These are phyloP conservation scores for Sepioteuthis lessoniana DNA, from an alignment of 2,888 invertebrate species.

Conservation along the genomic window DNA sequence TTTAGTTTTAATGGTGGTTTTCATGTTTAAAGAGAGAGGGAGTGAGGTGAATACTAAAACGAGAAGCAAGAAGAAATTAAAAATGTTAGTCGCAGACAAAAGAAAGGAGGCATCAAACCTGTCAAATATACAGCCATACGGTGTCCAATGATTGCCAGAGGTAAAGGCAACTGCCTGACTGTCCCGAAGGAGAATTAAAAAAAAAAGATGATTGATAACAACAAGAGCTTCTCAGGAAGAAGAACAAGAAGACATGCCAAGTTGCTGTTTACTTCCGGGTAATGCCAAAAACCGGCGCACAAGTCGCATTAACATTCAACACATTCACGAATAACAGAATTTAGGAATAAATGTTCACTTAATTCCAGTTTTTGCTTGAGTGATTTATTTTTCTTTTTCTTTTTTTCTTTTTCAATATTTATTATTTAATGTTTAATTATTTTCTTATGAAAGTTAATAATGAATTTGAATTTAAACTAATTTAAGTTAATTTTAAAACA, in stretches of 20 bases:
- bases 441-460: too few relatives aligned
- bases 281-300: conserved; percentile 1
- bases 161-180: not conserved
- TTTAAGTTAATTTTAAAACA: too few relatives aligned
- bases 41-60: not conserved
- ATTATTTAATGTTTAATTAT: too few relatives aligned
- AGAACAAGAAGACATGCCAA: conserved; percentile 34
- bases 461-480: too few relatives aligned
- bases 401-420: too few relatives aligned
- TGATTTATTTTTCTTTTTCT: too few relatives aligned
- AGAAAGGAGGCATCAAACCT: not conserved
- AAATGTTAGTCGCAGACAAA: not conserved
- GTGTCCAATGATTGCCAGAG: not conserved
- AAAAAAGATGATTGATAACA: not conserved
- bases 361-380: not conserved
- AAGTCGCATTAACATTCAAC: conserved; percentile 43
- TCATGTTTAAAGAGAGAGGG: not conserved
- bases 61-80: not conserved
- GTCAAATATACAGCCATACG: not conserved
- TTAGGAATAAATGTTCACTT: not conserved
- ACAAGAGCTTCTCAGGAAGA: conserved; percentile 43
- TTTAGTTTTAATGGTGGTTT: not conserved
- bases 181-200: not conserved
- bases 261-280: conserved; percentile 39
- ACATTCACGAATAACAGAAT: conserved; percentile 36